A percentile compares a stretch with the other conserved stretches of the same genome.
Evolutionary conservation across 37 sponge, comb jelly and placozoan species (phyloP).

Genomic region (Crambe crambe): DNA sequence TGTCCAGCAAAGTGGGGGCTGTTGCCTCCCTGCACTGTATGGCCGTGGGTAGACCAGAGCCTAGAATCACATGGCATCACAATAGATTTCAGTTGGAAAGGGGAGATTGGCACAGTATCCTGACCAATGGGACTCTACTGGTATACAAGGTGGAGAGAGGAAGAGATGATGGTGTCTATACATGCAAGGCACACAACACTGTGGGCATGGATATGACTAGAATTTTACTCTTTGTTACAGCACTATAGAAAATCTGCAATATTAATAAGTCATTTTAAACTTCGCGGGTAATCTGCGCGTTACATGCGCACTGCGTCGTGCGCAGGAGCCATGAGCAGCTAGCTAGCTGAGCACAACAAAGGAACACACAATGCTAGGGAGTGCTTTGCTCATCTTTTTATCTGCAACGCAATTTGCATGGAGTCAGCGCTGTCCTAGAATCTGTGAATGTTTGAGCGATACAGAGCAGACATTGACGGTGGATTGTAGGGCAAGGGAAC

Average conservation of each 20-base stretch:
- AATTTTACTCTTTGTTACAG: background rate
- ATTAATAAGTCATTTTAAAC: too few relatives aligned
- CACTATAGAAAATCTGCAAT: background rate
- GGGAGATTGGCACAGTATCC: background rate
- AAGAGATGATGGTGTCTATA: slow-evolving; percentile 4
- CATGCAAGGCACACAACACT: slow-evolving; percentile 10
- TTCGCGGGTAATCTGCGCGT: background rate
- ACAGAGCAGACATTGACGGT: slow-evolving; percentile 18
- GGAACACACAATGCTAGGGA: too few relatives aligned
- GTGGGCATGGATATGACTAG: background rate
- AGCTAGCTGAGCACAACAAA: too few relatives aligned
- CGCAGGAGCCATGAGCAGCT: background rate
- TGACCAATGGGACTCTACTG: slow-evolving; percentile 23
- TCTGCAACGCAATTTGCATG: background rate
- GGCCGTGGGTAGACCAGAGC: slow-evolving; percentile 20
- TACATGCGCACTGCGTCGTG: background rate
- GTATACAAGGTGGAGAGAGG: background rate
- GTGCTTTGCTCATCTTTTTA: background rate
- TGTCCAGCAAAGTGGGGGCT: background rate
- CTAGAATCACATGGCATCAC: slow-evolving; percentile 4
- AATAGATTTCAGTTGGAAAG: background rate
- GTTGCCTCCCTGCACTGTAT: slow-evolving; percentile 6
- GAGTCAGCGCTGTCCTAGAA: background rate
- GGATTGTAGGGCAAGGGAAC: slow-evolving; percentile 30
- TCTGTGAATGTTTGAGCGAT: slow-evolving; percentile 3